Base-by-base conservation (phyloP, 2,113 vertebrate genomes). In the Synchiropus splendidus region DNA sequence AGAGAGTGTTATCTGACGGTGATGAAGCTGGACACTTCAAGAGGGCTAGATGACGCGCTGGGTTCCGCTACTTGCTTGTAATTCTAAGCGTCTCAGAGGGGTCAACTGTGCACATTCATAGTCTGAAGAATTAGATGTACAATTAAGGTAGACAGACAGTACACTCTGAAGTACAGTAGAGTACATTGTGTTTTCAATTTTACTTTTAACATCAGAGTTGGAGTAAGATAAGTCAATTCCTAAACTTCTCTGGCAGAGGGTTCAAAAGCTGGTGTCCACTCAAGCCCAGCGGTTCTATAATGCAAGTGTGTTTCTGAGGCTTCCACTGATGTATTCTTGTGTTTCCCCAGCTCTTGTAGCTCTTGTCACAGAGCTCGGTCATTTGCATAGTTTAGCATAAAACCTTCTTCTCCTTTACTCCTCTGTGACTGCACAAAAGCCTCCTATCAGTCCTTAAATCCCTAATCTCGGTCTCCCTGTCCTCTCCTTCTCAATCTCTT, bases 331-430 rank as follows among this genome's bases (percentile, higher is more conserved):
- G 58, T 56, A 37, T 54, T 59, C 55, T 67, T 70, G 74, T 66
- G 61, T 51, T 58, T 64, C 57, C 44, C 30, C 30, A 46, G 67
- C 61, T 68, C 74, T 67, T 76, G 67, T 71, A 64, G 75, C 75
- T 65, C 72, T 80, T 77, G 64, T 76, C 74, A 82, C 74, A 61
- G 66, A 80, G 53, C 66, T 44, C 53, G 41, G 16, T 67, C 42
- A 84, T 86, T 83, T 81, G 66, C 84, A 85, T 86, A 86, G 75
- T 81, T 87, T 84, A 82, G 70, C 80, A 84, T 83, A 79, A 83
- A 81, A 74, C 70, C 69, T 75, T 60, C 75, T 53, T 70, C 52
- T 63, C 66, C 54, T n/a, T 61, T 66, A 55, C 69, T 61, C 69
- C 69, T 70, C 72, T 74, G 77, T 67, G 76, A 61, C 72, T 74